A percentile compares a stretch with the other conserved stretches of the same genome.
Conservation (phyloP, 2,888 invertebrate species). For the Andrena bicolor region DNA sequence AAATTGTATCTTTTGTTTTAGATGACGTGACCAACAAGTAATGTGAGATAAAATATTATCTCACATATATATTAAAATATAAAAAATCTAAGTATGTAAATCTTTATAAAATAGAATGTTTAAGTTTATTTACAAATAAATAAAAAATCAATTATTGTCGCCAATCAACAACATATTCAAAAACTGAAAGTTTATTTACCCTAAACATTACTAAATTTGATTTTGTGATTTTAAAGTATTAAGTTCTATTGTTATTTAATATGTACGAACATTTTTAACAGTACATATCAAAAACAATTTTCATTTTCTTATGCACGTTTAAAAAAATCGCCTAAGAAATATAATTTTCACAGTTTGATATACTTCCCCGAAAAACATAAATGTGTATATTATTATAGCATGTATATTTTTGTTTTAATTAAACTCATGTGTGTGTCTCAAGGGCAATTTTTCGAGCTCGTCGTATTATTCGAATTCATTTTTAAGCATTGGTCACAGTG, state of each 20-base stretch:
- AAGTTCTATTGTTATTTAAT: too few relatives aligned
- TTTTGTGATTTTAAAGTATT: not conserved
- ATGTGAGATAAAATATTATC: not conserved
- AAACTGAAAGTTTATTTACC: not conserved
- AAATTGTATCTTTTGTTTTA: constrained; percentile 1
- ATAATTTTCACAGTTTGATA: too few relatives aligned
- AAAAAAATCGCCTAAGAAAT: too few relatives aligned
- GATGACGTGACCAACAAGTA: not conserved
- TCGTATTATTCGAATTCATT: not conserved
- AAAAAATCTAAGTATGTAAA: not conserved
- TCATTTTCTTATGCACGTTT: too few relatives aligned
- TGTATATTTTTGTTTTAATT: too few relatives aligned
- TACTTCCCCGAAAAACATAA: too few relatives aligned
- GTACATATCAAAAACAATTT: too few relatives aligned
- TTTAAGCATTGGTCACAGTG: not conserved
- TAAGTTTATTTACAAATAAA: constrained; percentile 2
- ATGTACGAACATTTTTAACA: too few relatives aligned
- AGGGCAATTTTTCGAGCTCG: not conserved
- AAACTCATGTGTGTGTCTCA: too few relatives aligned
- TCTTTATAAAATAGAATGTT: constrained; percentile 1
- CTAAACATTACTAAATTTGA: not conserved
- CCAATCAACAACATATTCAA: not conserved
- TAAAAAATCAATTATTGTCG: constrained; percentile 10
- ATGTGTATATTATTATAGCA: too few relatives aligned
- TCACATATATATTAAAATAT: too few relatives aligned